phyloP scores from a whole-genome alignment of 2,888 invertebrate species.

The Drosophila imparisetae region DNA sequence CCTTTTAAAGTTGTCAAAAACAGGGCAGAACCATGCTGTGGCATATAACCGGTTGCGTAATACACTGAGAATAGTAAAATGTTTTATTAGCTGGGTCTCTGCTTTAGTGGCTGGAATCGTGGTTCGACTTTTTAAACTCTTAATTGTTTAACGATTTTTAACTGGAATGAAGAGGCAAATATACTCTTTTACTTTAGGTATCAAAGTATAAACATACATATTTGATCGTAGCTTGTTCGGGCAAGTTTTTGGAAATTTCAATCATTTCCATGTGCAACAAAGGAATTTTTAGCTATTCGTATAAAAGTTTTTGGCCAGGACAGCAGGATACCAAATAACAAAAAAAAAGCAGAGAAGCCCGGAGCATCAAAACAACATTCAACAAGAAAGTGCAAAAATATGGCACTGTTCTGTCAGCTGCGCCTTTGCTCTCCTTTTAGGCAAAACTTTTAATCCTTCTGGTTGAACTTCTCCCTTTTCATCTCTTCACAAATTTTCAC shows the following conservation, averaged over 20 bases:
- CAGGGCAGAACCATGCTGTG: not conserved
- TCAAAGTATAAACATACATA: not conserved
- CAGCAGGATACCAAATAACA: conserved; percentile 17
- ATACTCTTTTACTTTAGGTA: not conserved
- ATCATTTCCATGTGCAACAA: conserved; percentile 35
- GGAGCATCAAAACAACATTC: conserved; percentile 11
- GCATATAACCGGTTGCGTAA: not conserved
- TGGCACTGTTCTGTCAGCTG: conserved; percentile 52
- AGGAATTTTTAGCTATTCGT: conserved; percentile 3
- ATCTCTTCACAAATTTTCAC: conserved; percentile 12
- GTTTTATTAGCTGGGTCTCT: too few relatives aligned
- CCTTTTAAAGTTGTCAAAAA: conserved; percentile 1
- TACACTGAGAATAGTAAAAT: not conserved
- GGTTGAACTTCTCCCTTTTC: conserved; percentile 56
- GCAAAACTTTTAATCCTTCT: conserved; percentile 72
- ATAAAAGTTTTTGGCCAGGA: conserved; percentile 29
- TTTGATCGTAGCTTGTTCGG: not conserved
- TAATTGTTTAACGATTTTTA: not conserved
- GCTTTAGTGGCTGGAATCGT: not conserved
- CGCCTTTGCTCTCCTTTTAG: conserved; percentile 53
- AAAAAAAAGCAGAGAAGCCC: conserved; percentile 11
- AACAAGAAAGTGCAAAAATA: conserved; percentile 36
- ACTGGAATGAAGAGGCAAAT: not conserved
- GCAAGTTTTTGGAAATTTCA: conserved; percentile 14
- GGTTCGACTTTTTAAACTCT: not conserved